Evolutionary conservation across 2,888 invertebrate genomes (phyloP).

Genomic region (Ptychoptera contaminata): DNA sequence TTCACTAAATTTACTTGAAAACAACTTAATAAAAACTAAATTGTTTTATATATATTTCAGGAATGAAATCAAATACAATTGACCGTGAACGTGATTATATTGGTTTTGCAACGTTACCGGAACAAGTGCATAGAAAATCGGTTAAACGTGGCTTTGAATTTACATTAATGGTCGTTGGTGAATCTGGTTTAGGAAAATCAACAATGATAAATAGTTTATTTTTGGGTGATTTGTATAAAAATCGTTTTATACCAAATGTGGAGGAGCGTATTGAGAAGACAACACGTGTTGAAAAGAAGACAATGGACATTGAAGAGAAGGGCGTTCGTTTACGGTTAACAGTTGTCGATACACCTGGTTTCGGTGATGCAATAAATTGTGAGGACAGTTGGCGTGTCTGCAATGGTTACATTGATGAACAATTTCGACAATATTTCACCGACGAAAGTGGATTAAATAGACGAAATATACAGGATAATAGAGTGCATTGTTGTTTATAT

Average conservation of each 20-base stretch:
- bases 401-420: slow-evolving; percentile 84
- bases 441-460: slow-evolving; percentile 92
- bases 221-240: slow-evolving; percentile 82
- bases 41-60: no score
- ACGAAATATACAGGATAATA: slow-evolving; percentile 86
- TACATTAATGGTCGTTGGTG: slow-evolving; percentile 91
- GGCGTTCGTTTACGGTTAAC: slow-evolving; percentile 82
- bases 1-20: no score
- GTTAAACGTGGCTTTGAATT: slow-evolving; percentile 94
- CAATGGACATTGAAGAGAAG: slow-evolving; percentile 89
- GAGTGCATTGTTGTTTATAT: slow-evolving; percentile 91
- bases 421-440: slow-evolving; percentile 67
- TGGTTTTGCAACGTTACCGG: slow-evolving; percentile 88
- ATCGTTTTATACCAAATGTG: slow-evolving; percentile 47
- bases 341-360: slow-evolving; percentile 91
- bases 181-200: slow-evolving; percentile 87
- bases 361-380: slow-evolving; percentile 84
- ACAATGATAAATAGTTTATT: slow-evolving; percentile 90
- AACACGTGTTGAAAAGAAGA: slow-evolving; percentile 57
- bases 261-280: slow-evolving; percentile 52
- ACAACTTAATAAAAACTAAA: no score
- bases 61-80: no score
- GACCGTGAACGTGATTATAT: slow-evolving; percentile 61
- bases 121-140: slow-evolving; percentile 91
- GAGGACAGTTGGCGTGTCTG: slow-evolving; percentile 89